Conservation (phyloP, 2,797 vertebrate species). For the Scleropages formosus region DNA sequence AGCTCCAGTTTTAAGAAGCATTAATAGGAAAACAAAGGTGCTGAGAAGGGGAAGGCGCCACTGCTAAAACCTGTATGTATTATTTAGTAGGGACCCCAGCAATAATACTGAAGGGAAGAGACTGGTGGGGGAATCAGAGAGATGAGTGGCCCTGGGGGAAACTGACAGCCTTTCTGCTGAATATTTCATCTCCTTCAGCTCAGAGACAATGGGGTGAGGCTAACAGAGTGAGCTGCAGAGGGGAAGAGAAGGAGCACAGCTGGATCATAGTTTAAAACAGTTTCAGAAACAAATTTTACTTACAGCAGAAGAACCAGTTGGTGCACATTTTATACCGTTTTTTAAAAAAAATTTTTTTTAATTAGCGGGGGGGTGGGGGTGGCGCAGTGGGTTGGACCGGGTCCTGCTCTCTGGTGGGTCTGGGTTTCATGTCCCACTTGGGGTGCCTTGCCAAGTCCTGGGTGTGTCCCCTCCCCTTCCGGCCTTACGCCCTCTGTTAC, state of each 20-base stretch:
- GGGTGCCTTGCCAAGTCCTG: too few relatives aligned
- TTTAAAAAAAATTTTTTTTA: too few relatives aligned
- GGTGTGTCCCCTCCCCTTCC: too few relatives aligned
- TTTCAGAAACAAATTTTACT: background rate
- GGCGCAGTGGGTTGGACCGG: too few relatives aligned
- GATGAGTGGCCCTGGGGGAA: constrained; percentile 38
- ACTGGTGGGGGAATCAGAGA: constrained; percentile 4
- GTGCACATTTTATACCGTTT: too few relatives aligned
- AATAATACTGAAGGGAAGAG: constrained; percentile 33
- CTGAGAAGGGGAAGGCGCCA: constrained; percentile 26
- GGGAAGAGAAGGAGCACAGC: constrained; percentile 23
- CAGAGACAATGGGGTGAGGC: constrained; percentile 32
- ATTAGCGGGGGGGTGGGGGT: too few relatives aligned
- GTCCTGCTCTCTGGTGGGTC: too few relatives aligned
- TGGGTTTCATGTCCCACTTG: too few relatives aligned
- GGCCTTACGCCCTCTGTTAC: too few relatives aligned
- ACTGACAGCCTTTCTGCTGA: constrained; percentile 55
- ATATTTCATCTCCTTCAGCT: constrained; percentile 53
- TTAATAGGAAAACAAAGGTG: constrained; percentile 39
- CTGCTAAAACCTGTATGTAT: constrained; percentile 47
- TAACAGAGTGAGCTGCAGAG: background rate
- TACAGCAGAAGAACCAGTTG: constrained; percentile 10
- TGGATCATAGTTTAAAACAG: constrained; percentile 23
- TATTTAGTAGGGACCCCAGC: constrained; percentile 48
- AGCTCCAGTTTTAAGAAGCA: constrained; percentile 40